Evolutionary conservation across 2,888 invertebrate species (phyloP).

Genomic region (Stenodema calcarata): DNA sequence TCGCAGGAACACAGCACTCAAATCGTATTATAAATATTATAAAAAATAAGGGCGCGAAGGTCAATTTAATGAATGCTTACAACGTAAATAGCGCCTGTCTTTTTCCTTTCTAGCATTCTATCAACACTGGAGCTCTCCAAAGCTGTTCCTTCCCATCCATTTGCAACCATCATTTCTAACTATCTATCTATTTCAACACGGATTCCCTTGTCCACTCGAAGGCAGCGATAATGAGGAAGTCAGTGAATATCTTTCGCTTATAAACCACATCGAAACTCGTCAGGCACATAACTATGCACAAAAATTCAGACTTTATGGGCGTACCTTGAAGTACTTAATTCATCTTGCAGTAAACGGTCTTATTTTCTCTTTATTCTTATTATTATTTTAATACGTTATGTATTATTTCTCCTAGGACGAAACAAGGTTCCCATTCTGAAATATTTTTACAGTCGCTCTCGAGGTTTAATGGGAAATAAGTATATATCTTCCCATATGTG

Average conservation of each 20-base stretch:
- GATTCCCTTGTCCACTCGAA: neutral
- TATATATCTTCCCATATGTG: too few species aligned
- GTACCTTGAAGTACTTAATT: too few species aligned
- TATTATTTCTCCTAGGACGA: too few species aligned
- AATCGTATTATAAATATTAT: neutral
- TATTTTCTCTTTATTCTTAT: too few species aligned
- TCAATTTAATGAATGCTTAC: neutral
- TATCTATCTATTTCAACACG: constrained; percentile 1
- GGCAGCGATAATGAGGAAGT: constrained; percentile 8
- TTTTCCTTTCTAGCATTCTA: neutral
- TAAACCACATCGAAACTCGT: too few species aligned
- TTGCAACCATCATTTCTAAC: neutral
- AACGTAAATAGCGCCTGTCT: constrained; percentile 1
- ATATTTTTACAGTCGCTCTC: too few species aligned
- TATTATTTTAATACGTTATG: too few species aligned
- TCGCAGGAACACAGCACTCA: neutral
- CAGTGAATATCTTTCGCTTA: neutral
- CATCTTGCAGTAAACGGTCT: too few species aligned
- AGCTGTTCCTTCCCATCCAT: neutral
- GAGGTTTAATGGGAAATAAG: too few species aligned
- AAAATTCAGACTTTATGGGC: too few species aligned
- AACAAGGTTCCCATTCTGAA: too few species aligned
- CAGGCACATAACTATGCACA: too few species aligned
- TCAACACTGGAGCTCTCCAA: neutral
- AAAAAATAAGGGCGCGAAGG: neutral